Evolutionary conservation across 2,797 vertebrate genomes (phyloP), one percentile per base, ranked within the genome.

Genomic region (Xenops minutus): DNA sequence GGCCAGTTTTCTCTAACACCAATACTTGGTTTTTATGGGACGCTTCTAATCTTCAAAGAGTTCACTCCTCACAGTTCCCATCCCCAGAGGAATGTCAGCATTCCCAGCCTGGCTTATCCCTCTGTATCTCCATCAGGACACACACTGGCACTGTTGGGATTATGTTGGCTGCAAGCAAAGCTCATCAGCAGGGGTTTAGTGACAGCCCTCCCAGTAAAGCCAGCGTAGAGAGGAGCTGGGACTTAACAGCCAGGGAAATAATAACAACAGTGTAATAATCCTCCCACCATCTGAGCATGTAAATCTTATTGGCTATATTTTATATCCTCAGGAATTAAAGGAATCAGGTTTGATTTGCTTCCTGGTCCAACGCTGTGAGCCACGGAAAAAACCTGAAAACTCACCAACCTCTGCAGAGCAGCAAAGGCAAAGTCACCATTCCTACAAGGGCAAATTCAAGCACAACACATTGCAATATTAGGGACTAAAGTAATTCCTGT

Each of bases 1-100:
- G 94, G 87, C 93, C 95, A 80, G 75, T 96, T 95, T 89, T 93
- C 89, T 78, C 21, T 68, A 88, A 89, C 79, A 81, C 2, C 2
- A 93, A 89, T n/a, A 88, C 91, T 94, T 76, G 52, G 51, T 88
- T 87, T 93, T 93, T 29, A 59, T 41, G 91, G 30, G 89, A 89
- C 6, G 37, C 62, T 93, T 95, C 92, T 96, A 81, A 96, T 97
- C 95, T 94, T 94, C 95, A 93, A 94, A 96, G 93, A 87, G 91
- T 85, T 96, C 64, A 34, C 36, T 93, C 68, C 89, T 93, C 82
- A 36, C 64, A 73, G 73, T 30, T 39, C 64, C 85, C 66, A 86
- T 37, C 52, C 92, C 78, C 89, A 81, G 59, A 91, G 82, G 76
- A 93, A 96, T 75, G 49, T 73, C 92, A 96, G 94, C 39, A 92